Percentiles rank a stretch among this genome's conserved stretches.
These are phyloP conservation scores for Gymnopithys bicolor DNA, from an alignment of 2,797 vertebrate species.

Conservation along the genomic window DNA sequence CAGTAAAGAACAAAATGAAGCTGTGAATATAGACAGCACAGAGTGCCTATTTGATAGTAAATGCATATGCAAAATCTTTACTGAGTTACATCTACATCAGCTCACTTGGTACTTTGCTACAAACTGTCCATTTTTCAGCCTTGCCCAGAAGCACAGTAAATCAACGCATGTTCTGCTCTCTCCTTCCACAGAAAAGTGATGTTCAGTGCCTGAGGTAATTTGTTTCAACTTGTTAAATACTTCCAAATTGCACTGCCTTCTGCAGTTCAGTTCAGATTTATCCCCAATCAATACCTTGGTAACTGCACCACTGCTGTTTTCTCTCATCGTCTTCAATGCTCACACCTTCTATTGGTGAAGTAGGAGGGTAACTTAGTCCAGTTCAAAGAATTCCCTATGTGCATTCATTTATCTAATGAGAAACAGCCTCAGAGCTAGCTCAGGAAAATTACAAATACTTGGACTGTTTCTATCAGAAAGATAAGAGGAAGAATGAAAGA, in stretches of 20 bases:
- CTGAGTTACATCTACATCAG: neutral
- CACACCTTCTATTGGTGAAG: neutral
- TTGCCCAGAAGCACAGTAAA: neutral
- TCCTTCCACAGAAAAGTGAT: neutral
- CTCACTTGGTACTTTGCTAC: neutral
- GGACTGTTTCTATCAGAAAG: neutral
- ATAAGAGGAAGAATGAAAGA: neutral
- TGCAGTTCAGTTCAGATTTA: neutral
- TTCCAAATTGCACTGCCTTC: neutral
- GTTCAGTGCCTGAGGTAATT: neutral
- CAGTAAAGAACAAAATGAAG: neutral
- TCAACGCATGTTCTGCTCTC: fast-evolving
- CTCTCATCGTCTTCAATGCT: neutral
- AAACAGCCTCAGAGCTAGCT: neutral
- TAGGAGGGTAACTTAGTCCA: neutral
- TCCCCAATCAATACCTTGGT: neutral
- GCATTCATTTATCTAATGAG: neutral
- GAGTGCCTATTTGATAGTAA: neutral
- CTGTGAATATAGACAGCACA: neutral
- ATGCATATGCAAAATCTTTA: neutral
- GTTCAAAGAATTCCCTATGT: neutral
- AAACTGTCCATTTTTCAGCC: neutral
- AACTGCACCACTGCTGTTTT: neutral
- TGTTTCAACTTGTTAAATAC: neutral
- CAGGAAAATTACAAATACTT: neutral